Evolutionary conservation across 1,140 invertebrate species (phyloP), one percentile per base, ranked within the genome.

Genomic region (Parasteatoda tepidariorum): DNA sequence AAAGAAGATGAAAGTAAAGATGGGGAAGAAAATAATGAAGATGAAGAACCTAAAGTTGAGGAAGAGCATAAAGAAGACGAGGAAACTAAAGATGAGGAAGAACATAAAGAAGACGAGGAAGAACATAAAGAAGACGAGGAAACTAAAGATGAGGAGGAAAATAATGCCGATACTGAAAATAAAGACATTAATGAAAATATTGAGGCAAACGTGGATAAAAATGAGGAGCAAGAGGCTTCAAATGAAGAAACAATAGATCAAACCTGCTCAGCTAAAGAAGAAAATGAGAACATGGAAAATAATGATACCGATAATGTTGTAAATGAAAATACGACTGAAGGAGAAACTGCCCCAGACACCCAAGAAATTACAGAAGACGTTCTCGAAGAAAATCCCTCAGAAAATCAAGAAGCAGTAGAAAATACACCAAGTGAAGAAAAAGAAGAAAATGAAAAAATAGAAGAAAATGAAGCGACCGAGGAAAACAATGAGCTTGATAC

Each of bases 331-430:
- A 13, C 48, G 33, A 71, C 24, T 26, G 3, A 30, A 34, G 6
- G 18, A 24, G 28, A 55, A 67, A 22, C 38, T 11, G 11, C 31
- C 24, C n/a, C n/a, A n/a, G n/a, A n/a, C n/a, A n/a, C n/a, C n/a
- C n/a, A n/a, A n/a, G n/a, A n/a, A n/a, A n/a, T n/a, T n/a, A n/a
- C n/a, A n/a, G n/a, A n/a, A 31, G 26, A 74, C 13, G 24, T n/a
- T 22, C n/a, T 11, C 11, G 28, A 22, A 13, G 54, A 57, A 57
- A 22, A 33, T 13, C 9, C 18, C 18, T 0, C 54, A 0, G 59
- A 75, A 24, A 41, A 34, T 2, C n/a, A 54, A 55, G 61, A 73
- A 64, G 67, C 70, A 38, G 7, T 4, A 30, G 64, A 55, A 68
- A 38, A 68, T 26, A 34, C n/a, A n/a, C n/a, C n/a, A n/a, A n/a